Evolutionary conservation across 2,888 invertebrate genomes (phyloP), one percentile per base, ranked within the genome.

Genomic region (Stomorhina lunata): DNA sequence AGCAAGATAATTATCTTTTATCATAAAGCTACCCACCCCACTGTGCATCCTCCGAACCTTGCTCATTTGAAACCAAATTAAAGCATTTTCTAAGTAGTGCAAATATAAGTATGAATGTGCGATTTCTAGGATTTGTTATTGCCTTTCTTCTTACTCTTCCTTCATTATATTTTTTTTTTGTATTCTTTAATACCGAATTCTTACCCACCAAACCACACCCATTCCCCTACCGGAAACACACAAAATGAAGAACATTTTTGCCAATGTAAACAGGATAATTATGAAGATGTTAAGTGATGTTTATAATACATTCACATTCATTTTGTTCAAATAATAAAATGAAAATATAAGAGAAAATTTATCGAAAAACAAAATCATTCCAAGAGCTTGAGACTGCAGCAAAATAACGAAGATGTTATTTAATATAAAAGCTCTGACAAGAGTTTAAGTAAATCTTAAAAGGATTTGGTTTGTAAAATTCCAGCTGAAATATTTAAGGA

Each of bases 251-350:
- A 68, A 78, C 68, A 65, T 68, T 76, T 75, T 57, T 68, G 15
- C 53, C 63, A 78, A 81, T 84, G 85, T 85, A 85, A 85, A 85
- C 85, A 85, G 85, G 85, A 85, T 85, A 85, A 85, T 85, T 85
- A 85, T 80, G 84, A 83, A 86, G 65, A 81, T 84, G 84, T 84
- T 84, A 84, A 82, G 71, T 53, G 73, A 40, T 77, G 68, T 63
- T 63, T 59, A 50, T 72, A 66, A 79, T 29, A 66, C 57, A 45
- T 71, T 48, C 72, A 32, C 72, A 72, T 72, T 59, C 9, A 50
- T 77, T 59, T 77, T 12, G 20, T 34, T 50, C 40, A 50, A 57
- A 65, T 65, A 69, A 50, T 45, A 61, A 69, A 63, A 77, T 69
- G 45, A 53, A 69, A 61, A 69, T 59, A 63, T 43, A 61, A 7